These are phyloP conservation scores for Nibea albiflora DNA, from an alignment of 2,113 vertebrate genomes.

Conservation along the genomic window DNA sequence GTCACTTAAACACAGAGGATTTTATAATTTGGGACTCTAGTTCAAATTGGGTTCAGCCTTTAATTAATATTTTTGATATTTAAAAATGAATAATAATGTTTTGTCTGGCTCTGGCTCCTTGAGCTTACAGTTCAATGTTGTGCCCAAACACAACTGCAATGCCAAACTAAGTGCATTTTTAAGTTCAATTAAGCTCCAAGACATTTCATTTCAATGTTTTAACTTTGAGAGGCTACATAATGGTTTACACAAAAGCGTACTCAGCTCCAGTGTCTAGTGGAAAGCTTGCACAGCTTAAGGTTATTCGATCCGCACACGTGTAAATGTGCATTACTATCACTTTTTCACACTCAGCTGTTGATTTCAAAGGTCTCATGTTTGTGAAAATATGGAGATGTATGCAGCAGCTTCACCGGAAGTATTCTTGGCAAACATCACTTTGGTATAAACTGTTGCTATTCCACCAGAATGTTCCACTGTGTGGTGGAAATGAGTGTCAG, in stretches of 20 bases:
- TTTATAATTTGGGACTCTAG: neutral
- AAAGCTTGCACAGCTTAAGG: neutral
- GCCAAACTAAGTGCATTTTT: neutral
- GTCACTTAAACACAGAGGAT: neutral
- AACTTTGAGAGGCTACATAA: neutral
- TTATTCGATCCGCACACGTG: neutral
- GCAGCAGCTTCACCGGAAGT: neutral
- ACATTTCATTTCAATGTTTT: neutral
- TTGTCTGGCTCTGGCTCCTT: slow-evolving; percentile 15
- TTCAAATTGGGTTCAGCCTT: neutral
- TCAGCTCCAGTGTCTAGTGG: neutral
- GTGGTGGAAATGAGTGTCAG: neutral
- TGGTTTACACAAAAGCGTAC: neutral
- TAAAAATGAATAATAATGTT: neutral
- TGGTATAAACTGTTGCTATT: neutral
- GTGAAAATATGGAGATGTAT: slow-evolving; percentile 11
- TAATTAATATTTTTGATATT: too few species aligned
- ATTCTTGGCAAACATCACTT: neutral
- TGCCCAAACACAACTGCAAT: slow-evolving; percentile 1
- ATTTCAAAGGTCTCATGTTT: neutral
- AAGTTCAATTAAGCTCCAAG: neutral
- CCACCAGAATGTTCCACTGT: neutral
- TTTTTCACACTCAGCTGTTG: slow-evolving; percentile 3
- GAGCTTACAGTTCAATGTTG: slow-evolving; percentile 11
- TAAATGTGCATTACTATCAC: slow-evolving; percentile 18